These are phyloP conservation scores for Ramphastos sulfuratus DNA, from an alignment of 2,113 vertebrate species.

Conservation along the genomic window DNA sequence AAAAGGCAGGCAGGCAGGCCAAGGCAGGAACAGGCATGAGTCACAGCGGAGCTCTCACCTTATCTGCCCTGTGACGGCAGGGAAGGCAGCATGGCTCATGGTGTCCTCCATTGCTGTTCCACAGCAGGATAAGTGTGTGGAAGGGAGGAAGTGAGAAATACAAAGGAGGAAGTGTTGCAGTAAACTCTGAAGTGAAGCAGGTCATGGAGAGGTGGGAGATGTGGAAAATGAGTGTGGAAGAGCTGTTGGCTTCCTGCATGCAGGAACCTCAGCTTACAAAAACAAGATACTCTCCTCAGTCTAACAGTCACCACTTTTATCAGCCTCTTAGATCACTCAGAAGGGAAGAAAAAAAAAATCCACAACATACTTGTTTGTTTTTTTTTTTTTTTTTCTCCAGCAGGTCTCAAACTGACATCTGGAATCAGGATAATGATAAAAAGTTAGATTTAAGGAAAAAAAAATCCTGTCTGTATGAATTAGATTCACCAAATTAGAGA, in stretches of 20 bases:
- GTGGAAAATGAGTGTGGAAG: not conserved
- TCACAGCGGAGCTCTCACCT: not conserved
- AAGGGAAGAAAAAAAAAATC: not conserved
- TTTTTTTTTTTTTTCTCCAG: not conserved
- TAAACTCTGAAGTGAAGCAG: not conserved
- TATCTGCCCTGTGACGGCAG: not conserved
- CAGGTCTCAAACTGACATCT: not conserved
- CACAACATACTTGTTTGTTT: no score
- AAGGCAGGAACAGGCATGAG: not conserved
- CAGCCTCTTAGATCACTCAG: not conserved
- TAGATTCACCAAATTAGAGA: not conserved
- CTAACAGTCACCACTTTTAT: not conserved
- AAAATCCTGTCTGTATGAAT: not conserved
- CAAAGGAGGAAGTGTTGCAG: not conserved
- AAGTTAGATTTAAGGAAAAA: not conserved
- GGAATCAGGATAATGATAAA: not conserved
- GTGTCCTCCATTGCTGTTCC: not conserved
- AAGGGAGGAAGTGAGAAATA: not conserved
- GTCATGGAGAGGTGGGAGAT: not conserved
- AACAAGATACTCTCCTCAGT: not conserved
- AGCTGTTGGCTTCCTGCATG: not conserved
- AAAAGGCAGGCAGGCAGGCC: not conserved
- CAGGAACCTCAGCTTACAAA: not conserved
- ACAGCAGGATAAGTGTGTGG: fast-evolving
- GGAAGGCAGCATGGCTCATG: not conserved